Base-by-base conservation (phyloP, 2,797 vertebrate species). In the Allobates femoralis region DNA sequence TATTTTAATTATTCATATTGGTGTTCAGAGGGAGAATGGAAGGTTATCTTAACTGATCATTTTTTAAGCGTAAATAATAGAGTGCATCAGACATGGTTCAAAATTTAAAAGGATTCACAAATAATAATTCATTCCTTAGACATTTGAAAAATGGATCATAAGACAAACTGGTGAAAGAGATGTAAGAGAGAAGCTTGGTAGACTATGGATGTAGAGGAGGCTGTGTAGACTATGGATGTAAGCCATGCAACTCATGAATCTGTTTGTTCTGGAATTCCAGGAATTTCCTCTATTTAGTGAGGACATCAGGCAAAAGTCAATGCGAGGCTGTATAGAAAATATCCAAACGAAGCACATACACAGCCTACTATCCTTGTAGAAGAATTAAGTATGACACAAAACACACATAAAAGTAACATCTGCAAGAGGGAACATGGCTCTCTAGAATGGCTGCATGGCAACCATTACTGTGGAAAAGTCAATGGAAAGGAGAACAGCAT, bases 1-100 rank as follows among this genome's bases (percentile, higher is more conserved):
- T 76, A 18, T 66, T 87, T 86, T 83, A 88, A 88, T 80, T 67
- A 88, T 88, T 88, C 51, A 85, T 88, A 75, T 46, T 62, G 34
- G 77, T 55, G 69, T 67, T 88, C n/a, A 46, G 55, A 75, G 46
- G 66, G 56, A 73, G 69, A 67, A 75, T 30, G 34, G 41, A 76
- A 30, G 15, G 41, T 78, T 74, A 46, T 83, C 46, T 60, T 83
- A 83, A 75, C 51, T 41, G 37, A 56, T 71, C 14, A 73, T 74
- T 83, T 83, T 55, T 60, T 74, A 74, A 28, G 23, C 11, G 15
- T 74, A 56, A 83, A 83, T 83, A 74, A 79, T 37, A 41, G 55
- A 41, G 34, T 6, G 11, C 19, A 34, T 37, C 55, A 2, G 19
- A 46, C 32, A 50, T 15, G 41, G 21, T 26, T 50, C 21, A 50